Evolutionary conservation across 2,113 vertebrate genomes (phyloP), one percentile per base, ranked within the genome.

Genomic region (Chaenogobius annularis): DNA sequence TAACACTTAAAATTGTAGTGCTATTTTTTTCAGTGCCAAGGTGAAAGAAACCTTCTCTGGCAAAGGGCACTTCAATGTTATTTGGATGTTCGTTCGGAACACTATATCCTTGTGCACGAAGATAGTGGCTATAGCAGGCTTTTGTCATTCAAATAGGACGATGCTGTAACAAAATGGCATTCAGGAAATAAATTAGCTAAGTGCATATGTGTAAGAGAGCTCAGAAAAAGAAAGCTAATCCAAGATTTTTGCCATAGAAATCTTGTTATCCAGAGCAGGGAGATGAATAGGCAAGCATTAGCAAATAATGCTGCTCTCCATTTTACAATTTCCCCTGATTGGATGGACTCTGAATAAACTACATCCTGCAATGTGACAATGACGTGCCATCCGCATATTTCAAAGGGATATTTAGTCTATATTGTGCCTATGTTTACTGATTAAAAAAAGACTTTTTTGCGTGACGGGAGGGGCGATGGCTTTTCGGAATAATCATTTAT

Each of bases 181-280:
- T 82, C 68, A 72, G 76, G 54, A 79, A 75, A 86, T 74, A 81
- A 75, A 83, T 77, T 69, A 44, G 65, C 40, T 67, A 81, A 86
- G 74, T 79, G 55, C 70, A 66, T 84, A 65, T 54, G 19, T 52
- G 19, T 54, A n/a, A 54, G 50, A 2, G 50, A 54, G 19, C 50
- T 54, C 7, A 20, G 7, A 20, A 10, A 54, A 54, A 54, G 50
- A 20, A 54, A 54, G 20, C 13, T 22, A 58, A 23, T 23, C 3
- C 1, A 10, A 13, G 73, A 69, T 70, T 75, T 79, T 26, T 26
- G 20, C 50, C 59, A 70, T 75, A 48, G 82, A 85, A 82, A 79
- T 56, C 63, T 80, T 78, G 74, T 80, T 66, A 75, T 56, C 56
- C 47, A 6, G 2, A 81, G 72, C 68, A 50, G 11, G 37, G 43